Evolutionary conservation across 2,113 vertebrate genomes (phyloP), one percentile per base, ranked within the genome.

Genomic region (Trogon surrucura): DNA sequence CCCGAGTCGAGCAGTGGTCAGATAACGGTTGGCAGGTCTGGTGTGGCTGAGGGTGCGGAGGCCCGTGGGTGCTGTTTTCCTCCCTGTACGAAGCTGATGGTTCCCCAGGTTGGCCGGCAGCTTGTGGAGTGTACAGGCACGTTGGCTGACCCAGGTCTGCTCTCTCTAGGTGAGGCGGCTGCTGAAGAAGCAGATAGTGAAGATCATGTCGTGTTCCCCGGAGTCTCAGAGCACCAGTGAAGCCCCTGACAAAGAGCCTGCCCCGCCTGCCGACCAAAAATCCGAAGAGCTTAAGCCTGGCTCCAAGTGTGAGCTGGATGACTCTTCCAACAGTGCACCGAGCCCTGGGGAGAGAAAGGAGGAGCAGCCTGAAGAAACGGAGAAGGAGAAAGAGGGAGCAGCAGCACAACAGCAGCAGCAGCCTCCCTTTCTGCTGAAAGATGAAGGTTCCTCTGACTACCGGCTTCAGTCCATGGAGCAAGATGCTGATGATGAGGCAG

Each of bases 401-500:
- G 75, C 61, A 4, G 88, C 54, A 0, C 93, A 50, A 32, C 97
- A 95, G 74, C 96, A 93, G 74, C 96, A 93, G 58, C 96, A 97
- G 29, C 95, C 95, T 30, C 97, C 98, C 17, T 98, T 97, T 92
- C 91, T 98, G 77, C 93, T 98, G 88, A 98, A 98, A 62, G 96
- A 98, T 1, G 95, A 97, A 14, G 92, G 81, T 1, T 69, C 93
- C 0, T 41, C 96, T 0, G 98, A 98, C 20, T 97, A 98, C 60
- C 91, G 96, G 20, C 97, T 98, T 7, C 98, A 99, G 91, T 98
- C 98, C 0, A 93, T 96, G 7, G 99, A 99, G 96, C 99, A 98
- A 94, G 99, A 99, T 11, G 99, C 99, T 1, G 99, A 99, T 0
- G 99, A 99, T 3, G 99, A 99, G 91, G 99, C 98, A 5, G 99